These are phyloP conservation scores for Coilia nasus DNA, from an alignment of 2,797 vertebrate species.

Conservation along the genomic window DNA sequence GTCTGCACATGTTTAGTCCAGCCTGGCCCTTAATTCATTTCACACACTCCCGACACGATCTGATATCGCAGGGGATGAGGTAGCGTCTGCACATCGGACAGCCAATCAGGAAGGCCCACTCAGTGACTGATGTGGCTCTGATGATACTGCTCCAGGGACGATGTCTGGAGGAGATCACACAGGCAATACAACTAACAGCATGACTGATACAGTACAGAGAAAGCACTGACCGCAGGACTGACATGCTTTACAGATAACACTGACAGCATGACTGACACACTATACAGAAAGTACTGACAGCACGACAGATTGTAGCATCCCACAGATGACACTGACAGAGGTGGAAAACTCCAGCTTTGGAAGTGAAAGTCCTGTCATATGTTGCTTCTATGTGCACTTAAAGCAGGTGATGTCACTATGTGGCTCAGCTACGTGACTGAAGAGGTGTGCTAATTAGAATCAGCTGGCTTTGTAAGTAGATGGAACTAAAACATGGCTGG, in stretches of 20 bases:
- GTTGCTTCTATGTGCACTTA: too few species aligned
- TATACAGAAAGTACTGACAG: not conserved
- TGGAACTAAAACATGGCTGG: too few species aligned
- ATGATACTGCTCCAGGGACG: not conserved
- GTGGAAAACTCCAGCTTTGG: too few species aligned
- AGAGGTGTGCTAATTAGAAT: too few species aligned
- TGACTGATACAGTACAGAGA: not conserved
- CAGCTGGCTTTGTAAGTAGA: too few species aligned
- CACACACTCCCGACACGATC: slow-evolving; percentile 71
- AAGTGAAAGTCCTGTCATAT: too few species aligned
- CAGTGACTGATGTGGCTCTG: not conserved
- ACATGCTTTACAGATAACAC: not conserved
- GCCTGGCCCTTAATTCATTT: slow-evolving; percentile 70
- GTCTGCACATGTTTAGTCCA: slow-evolving; percentile 30
- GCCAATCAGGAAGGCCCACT: not conserved
- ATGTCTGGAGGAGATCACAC: not conserved
- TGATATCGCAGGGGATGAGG: slow-evolving; percentile 52
- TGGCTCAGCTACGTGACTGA: too few species aligned
- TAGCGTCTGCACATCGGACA: not conserved
- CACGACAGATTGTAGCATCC: not conserved
- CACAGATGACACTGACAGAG: not conserved
- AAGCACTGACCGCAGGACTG: not conserved
- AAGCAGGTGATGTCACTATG: too few species aligned
- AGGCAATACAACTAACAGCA: not conserved
- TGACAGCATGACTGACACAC: not conserved